A percentile compares a stretch with the other conserved stretches of the same genome.
phyloP scores from a whole-genome alignment of 53 echinoderm and acorn worm species.

The Apostichopus leukothele region DNA sequence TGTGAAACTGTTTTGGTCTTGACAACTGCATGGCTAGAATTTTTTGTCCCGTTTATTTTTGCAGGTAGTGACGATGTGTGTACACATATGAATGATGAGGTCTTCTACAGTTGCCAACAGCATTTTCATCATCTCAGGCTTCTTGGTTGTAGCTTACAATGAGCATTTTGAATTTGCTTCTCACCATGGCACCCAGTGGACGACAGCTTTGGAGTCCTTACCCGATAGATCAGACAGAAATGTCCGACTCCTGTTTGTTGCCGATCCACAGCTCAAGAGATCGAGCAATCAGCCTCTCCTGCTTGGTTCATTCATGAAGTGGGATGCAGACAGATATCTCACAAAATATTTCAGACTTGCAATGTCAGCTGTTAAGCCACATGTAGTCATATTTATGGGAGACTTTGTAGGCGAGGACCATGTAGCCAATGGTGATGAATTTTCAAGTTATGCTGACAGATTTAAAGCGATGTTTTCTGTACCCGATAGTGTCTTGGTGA shows the following conservation, averaged over 20 bases:
- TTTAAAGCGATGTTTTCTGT: conserved; percentile 69
- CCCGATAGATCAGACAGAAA: conserved; percentile 48
- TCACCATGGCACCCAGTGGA: conserved; percentile 73
- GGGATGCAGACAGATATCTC: conserved; percentile 83
- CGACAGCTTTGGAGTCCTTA: conserved; percentile 37
- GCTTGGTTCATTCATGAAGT: conserved; percentile 72
- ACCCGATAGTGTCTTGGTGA: conserved; percentile 73
- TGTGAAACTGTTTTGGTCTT: no score
- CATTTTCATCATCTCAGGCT: conserved; percentile 58
- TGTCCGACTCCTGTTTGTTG: conserved; percentile 75
- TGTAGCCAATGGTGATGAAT: conserved; percentile 60
- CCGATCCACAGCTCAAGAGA: conserved; percentile 83
- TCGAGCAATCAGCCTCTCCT: conserved; percentile 58
- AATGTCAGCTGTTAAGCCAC: conserved; percentile 66
- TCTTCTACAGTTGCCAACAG: conserved; percentile 25
- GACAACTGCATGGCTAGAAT: background rate
- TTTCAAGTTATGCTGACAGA: conserved; percentile 65
- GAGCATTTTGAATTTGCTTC: conserved; percentile 80
- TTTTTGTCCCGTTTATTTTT: background rate
- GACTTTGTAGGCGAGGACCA: conserved; percentile 85
- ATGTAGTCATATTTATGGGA: conserved; percentile 82
- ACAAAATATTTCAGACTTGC: conserved; percentile 75
- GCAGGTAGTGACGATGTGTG: background rate
- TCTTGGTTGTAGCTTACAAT: conserved; percentile 73
- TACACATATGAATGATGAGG: background rate